These are phyloP conservation scores for Lochmaea capreae DNA, from an alignment of 2,888 invertebrate genomes.

Conservation along the genomic window DNA sequence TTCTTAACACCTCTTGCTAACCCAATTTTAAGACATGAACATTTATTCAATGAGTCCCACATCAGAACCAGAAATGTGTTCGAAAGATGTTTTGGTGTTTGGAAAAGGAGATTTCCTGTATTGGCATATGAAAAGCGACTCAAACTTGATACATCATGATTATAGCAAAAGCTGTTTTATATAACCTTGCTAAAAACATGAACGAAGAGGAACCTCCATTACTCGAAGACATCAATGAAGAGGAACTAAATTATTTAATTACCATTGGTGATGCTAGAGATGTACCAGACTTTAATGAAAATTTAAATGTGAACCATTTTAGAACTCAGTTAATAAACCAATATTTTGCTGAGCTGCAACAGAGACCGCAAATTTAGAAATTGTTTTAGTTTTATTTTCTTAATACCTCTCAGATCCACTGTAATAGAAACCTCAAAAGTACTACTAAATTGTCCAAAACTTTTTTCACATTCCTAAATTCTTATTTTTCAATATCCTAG, in stretches of 20 bases:
- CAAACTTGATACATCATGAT: conserved; percentile 30
- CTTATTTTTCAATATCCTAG: background rate
- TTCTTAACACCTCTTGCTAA: conserved; percentile 6
- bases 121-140: conserved; percentile 32
- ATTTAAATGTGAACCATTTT: too few species aligned
- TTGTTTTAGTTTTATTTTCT: background rate
- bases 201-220: conserved; percentile 33
- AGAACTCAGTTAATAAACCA: too few species aligned
- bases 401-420: conserved; percentile 5
- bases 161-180: conserved; percentile 34
- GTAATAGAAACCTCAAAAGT: background rate
- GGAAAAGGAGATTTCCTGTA: conserved; percentile 53
- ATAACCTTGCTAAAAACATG: conserved; percentile 29
- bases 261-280: background rate
- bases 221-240: conserved; percentile 33
- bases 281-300: too few species aligned
- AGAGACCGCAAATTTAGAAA: too few species aligned
- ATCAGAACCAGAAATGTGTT: conserved; percentile 1
- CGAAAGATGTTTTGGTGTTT: conserved; percentile 54
- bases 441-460: background rate
- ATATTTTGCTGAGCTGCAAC: too few species aligned
- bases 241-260: conserved; percentile 36
- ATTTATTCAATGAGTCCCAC: background rate
- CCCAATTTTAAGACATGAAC: conserved; percentile 3
- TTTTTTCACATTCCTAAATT: background rate